Evolutionary conservation across 92 coral and sea anemone genomes (phyloP), one percentile per base, ranked within the genome.

Genomic region (Isaurus tuberculatus): DNA sequence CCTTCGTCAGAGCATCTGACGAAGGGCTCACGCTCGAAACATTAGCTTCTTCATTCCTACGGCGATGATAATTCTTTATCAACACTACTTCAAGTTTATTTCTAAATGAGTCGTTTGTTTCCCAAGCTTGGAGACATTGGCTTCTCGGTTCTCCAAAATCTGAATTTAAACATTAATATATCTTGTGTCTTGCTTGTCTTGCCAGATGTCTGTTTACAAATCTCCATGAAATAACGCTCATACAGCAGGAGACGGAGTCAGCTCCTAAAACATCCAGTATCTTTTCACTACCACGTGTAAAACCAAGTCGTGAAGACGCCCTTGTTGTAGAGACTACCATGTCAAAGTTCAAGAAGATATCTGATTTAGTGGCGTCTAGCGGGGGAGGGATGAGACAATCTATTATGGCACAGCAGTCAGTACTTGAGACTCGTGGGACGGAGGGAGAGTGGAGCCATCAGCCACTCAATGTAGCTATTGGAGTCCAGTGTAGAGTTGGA

Each of bases 401-500:
- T 33, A 79, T 89, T 65, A 70, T 79, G 11, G n/a, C 86, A 8
- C 80, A 79, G 23, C 85, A 83, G 30, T 88, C 88, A 11, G 61
- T 78, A 15, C 42, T 69, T 13, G 95, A 91, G 33, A 37, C 70
- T 25, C 92, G 91, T 28, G 75, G 69, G 33, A 78, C 44, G 9
- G 94, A 94, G 51, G 86, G 58, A 22, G 98, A 92, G 33, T 97
- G 97, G 98, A 91, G 86, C 32, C 80, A 93, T 20, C 88, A 90
- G 32, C 86, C 97, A 60, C 79, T 73, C 70, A 94, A 83, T 73
- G 83, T 89, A 23, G 99, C 99, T 22, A 89, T 88, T 16, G 97
- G 90, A 32, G 98, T 97, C 13, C 86, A 67, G 20, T 97, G 98
- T n/a, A 93, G 79, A 27, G 88, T 90, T 9, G 98, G 99, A 31